Evolutionary conservation across 2,888 invertebrate genomes (phyloP).

Genomic region (Brenthis hecate): DNA sequence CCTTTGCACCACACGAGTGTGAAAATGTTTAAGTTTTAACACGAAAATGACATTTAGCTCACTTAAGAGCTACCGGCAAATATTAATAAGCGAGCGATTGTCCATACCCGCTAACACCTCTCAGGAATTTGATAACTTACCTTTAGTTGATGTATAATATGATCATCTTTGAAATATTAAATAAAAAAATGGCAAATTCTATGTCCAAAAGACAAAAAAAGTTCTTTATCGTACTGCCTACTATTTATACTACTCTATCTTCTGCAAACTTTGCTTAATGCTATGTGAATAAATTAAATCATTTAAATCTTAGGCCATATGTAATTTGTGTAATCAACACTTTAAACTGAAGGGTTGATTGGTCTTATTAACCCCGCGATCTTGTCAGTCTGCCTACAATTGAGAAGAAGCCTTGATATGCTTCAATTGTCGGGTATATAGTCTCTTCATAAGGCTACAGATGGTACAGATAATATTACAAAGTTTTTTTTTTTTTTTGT

Average conservation of each 20-base stretch:
- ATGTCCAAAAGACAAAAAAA: too few species aligned
- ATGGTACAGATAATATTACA: constrained; percentile 21
- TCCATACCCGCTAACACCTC: not conserved
- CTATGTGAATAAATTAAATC: too few species aligned
- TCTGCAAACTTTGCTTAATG: too few species aligned
- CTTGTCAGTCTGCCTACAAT: constrained; percentile 68
- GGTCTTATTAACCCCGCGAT: constrained; percentile 67
- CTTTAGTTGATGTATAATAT: too few species aligned
- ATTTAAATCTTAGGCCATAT: not conserved
- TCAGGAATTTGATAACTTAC: too few species aligned
- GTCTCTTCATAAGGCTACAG: constrained; percentile 44
- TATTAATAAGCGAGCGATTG: not conserved
- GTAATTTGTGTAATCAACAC: constrained; percentile 52
- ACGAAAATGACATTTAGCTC: not conserved
- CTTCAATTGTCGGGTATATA: constrained; percentile 68
- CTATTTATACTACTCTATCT: too few species aligned
- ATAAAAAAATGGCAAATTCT: too few species aligned
- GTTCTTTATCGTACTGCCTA: too few species aligned
- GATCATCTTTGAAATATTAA: too few species aligned
- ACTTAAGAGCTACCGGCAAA: not conserved
- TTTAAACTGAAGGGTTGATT: constrained; percentile 67
- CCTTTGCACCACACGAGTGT: constrained; percentile 12
- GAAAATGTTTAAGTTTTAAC: not conserved
- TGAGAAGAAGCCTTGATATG: constrained; percentile 69
- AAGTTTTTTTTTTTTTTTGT: too few species aligned